Evolutionary conservation across 2,113 vertebrate genomes (phyloP).

Genomic region (Smithornis capensis): DNA sequence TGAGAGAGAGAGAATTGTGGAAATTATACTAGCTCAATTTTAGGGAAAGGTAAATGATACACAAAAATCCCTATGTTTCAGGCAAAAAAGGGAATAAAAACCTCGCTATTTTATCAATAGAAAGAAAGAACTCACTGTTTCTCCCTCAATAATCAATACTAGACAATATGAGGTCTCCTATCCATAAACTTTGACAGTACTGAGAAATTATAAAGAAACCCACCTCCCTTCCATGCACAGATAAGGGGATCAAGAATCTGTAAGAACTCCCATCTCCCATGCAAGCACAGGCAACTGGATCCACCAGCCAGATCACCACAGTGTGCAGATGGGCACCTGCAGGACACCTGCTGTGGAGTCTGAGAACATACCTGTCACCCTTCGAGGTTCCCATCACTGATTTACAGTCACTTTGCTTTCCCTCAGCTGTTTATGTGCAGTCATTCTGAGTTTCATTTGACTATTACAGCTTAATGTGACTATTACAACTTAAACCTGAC

Average conservation of each 20-base stretch:
- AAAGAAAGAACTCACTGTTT: not conserved
- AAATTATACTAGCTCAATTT: not conserved
- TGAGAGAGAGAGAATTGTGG: not conserved
- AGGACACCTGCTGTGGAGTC: not conserved
- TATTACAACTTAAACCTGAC: not conserved
- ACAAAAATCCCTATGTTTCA: not conserved
- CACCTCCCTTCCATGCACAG: not conserved
- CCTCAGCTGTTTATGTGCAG: not conserved
- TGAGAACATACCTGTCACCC: not conserved
- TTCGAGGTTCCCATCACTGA: not conserved
- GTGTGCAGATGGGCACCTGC: fast-evolving
- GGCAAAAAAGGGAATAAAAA: not conserved
- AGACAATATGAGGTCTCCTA: not conserved
- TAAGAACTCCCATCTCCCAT: not conserved
- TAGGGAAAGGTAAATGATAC: not conserved
- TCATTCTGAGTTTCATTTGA: not conserved
- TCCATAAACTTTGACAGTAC: not conserved
- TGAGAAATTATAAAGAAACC: not conserved
- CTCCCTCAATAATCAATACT: not conserved
- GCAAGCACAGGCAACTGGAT: not conserved
- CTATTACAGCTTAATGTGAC: not conserved
- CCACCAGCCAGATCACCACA: not conserved
- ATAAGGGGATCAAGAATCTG: not conserved
- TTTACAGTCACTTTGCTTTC: not conserved
- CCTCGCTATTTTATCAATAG: not conserved